Evolutionary conservation across 2,113 vertebrate genomes (phyloP), one percentile per base, ranked within the genome.

Genomic region (Carassius auratus): DNA sequence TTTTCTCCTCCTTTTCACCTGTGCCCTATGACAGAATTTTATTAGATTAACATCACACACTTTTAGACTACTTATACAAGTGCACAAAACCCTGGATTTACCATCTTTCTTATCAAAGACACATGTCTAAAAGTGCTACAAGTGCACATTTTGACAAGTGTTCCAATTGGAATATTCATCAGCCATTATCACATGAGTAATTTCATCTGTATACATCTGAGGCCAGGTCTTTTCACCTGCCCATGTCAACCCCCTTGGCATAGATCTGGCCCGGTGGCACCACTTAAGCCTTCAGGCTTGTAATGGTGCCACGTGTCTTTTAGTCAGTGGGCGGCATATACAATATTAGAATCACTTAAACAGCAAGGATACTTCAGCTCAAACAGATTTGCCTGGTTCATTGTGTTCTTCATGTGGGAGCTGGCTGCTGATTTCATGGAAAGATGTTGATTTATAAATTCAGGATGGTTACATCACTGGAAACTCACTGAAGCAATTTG

Each of bases 401-500:
- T 19, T 86, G 55, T 33, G 8, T 77, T 81, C 84, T 68, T 78
- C 36, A 33, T 84, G 19, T 90, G 89, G 89, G 88, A 92, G 89
- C 85, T 81, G 80, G 87, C 88, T 81, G 83, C 88, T 89, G 90
- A 89, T 92, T 93, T 91, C 89, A 92, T 93, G 92, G 92, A 93
- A 94, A 90, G 71, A 93, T 89, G 87, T 88, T 88, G 76, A 89
- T 89, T 89, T 92, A 90, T 92, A 88, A 91, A 92, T 92, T 92
- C 88, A 84, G 89, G 88, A 91, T 90, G 87, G 92, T 94, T 92
- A 93, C 90, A 88, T 94, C 93, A 94, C 87, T 94, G 92, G 93
- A 95, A 94, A 94, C 85, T 91, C 89, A 89, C 90, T 92, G 90
- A 92, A 92, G 89, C 89, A 86, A 91, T 93, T 93, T 90, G 91